phyloP scores from a whole-genome alignment of 2,888 invertebrate species.

The Cryptophagus acutangulus region DNA sequence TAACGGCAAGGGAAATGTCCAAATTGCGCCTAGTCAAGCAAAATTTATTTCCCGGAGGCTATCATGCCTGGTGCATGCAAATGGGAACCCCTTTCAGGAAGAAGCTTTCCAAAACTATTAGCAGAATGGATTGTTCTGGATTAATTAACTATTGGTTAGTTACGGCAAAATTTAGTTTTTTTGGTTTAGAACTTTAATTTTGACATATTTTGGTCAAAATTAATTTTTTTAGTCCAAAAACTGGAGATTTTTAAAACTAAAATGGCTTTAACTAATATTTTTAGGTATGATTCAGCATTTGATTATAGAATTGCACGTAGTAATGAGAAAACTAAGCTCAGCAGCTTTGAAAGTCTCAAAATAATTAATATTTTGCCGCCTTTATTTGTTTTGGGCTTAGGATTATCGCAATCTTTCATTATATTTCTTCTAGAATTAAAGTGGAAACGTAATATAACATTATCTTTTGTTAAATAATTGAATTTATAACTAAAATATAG shows the following conservation, averaged over 20 bases:
- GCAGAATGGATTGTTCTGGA: conserved; percentile 15
- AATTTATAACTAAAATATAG: no score
- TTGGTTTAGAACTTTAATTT: background rate
- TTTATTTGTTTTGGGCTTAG: no score
- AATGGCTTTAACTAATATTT: conserved; percentile 1
- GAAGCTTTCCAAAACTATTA: conserved; percentile 18
- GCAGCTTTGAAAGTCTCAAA: no score
- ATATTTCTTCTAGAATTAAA: no score
- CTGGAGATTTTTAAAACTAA: background rate
- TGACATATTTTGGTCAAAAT: no score
- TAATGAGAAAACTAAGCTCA: no score
- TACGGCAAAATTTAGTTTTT: background rate
- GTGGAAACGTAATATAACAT: no score
- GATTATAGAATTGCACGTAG: no score
- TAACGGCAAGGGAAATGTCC: conserved; percentile 6
- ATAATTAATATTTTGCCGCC: no score
- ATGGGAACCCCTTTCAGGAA: conserved; percentile 13
- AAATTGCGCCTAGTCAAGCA: conserved; percentile 12
- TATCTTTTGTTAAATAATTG: no score
- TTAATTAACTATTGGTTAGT: conserved; percentile 17
- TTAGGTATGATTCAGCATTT: conserved; percentile 3
- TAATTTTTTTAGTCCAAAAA: no score
- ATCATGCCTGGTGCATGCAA: conserved; percentile 22
- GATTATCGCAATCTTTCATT: no score
- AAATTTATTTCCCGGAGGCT: conserved; percentile 17